Evolutionary conservation across 1,140 invertebrate species (phyloP).

Genomic region (Mactra quadrangularis): DNA sequence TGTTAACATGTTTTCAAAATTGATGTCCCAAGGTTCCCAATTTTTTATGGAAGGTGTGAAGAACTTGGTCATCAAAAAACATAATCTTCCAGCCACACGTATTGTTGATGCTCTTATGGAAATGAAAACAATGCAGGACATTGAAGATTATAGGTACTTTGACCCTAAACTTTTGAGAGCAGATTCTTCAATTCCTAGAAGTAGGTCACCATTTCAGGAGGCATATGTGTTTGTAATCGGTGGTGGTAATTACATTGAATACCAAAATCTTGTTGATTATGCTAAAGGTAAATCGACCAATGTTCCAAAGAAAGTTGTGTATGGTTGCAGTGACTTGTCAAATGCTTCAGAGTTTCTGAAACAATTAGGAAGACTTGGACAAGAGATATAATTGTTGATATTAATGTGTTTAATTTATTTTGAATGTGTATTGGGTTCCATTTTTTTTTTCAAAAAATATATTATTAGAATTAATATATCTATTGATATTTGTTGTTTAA

Average conservation of each 20-base stretch:
- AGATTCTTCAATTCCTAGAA: constrained; percentile 85
- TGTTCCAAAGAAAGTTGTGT: constrained; percentile 92
- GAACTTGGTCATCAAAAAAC: constrained; percentile 98
- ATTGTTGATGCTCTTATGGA: constrained; percentile 97
- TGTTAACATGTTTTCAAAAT: constrained; percentile 97
- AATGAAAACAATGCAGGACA: constrained; percentile 89
- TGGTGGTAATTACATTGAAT: constrained; percentile 99
- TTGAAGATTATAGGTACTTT: constrained; percentile 95
- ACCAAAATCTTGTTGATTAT: constrained; percentile 98
- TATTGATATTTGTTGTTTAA: not conserved
- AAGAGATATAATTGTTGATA: too few relatives aligned
- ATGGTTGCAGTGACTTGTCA: constrained; percentile 96
- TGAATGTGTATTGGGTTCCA: not conserved
- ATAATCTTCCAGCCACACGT: constrained; percentile 96
- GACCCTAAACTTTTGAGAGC: constrained; percentile 95
- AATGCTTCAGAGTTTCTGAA: constrained; percentile 97
- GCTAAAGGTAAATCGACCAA: constrained; percentile 89
- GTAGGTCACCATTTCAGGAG: constrained; percentile 84
- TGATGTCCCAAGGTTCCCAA: constrained; percentile 97
- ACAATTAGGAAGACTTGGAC: constrained; percentile 87
- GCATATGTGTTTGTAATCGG: constrained; percentile 98
- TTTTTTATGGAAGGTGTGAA: constrained; percentile 99
- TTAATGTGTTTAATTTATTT: constrained; percentile 48
- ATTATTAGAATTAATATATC: not conserved
- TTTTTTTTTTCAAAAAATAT: not conserved